Percentiles rank a stretch among this genome's conserved stretches.
phyloP scores from a whole-genome alignment of 2,888 invertebrate species.

The Lasioglossum villosulum region DNA sequence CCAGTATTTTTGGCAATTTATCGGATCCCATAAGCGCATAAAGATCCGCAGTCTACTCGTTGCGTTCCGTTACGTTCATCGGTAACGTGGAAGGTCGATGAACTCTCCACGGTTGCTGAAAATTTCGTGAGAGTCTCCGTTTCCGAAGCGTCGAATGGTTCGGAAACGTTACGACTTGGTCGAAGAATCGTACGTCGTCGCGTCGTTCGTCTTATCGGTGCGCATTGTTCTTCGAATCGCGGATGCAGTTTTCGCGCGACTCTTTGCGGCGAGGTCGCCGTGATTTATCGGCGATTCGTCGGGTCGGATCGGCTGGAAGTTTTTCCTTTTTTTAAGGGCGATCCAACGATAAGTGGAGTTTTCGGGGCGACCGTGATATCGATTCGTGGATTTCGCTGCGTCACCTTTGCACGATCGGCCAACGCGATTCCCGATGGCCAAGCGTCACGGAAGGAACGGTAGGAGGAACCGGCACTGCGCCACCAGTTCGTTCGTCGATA shows the following conservation, averaged over 20 bases:
- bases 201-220: background rate
- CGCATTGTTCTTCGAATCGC: conserved; percentile 16
- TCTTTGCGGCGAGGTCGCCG: background rate
- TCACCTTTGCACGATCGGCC: conserved; percentile 45
- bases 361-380: conserved; percentile 23
- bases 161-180: background rate
- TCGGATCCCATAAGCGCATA: too few relatives aligned
- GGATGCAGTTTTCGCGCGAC: background rate
- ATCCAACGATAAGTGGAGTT: conserved; percentile 29
- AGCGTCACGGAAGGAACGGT: conserved; percentile 57
- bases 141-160: background rate
- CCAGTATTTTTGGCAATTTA: too few relatives aligned
- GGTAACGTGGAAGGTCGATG: too few relatives aligned
- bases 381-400: conserved; percentile 30
- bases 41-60: too few relatives aligned
- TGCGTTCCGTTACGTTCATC: too few relatives aligned
- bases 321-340: conserved; percentile 38
- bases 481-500: conserved; percentile 55
- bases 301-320: conserved; percentile 16
- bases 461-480: conserved; percentile 72
- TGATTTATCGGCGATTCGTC: conserved; percentile 42
- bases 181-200: background rate
- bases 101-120: too few relatives aligned
- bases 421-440: conserved; percentile 25
- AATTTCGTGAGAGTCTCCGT: background rate